These are phyloP conservation scores for Heliothis peltigera DNA, from an alignment of 2,888 invertebrate species.

Conservation along the genomic window DNA sequence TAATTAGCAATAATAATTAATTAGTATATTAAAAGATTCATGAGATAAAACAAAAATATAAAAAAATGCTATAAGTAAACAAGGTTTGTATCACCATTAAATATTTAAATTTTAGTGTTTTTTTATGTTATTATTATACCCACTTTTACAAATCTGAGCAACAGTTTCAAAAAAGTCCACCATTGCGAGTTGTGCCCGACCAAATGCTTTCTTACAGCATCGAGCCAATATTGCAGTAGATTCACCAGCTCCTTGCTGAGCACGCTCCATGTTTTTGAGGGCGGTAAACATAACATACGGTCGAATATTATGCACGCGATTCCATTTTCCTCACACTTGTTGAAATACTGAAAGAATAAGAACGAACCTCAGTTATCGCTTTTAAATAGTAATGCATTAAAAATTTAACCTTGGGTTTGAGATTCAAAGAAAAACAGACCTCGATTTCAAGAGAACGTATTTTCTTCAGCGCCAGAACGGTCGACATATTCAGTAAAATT, in stretches of 20 bases:
- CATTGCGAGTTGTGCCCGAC: constrained; percentile 71
- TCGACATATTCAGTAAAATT: constrained; percentile 75
- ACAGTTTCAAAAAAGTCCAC: constrained; percentile 77
- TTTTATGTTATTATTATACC: not conserved
- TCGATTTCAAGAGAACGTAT: constrained; percentile 78
- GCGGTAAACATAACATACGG: constrained; percentile 69
- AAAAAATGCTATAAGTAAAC: too few relatives aligned
- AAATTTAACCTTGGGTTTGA: not conserved
- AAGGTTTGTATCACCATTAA: too few relatives aligned
- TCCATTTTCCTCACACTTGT: constrained; percentile 76
- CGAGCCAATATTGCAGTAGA: constrained; percentile 79
- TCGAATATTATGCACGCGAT: constrained; percentile 75
- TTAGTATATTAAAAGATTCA: too few relatives aligned
- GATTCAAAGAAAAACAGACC: constrained; percentile 62
- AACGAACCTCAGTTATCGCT: not conserved
- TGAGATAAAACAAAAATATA: too few relatives aligned
- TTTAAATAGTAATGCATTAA: not conserved
- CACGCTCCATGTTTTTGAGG: constrained; percentile 77
- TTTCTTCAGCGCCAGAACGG: constrained; percentile 76
- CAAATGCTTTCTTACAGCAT: constrained; percentile 75
- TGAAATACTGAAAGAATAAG: constrained; percentile 75
- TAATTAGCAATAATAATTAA: too few relatives aligned
- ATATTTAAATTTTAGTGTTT: too few relatives aligned
- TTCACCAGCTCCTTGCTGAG: constrained; percentile 75
- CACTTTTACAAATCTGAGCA: constrained; percentile 76